Percentiles rank a stretch among this genome's conserved stretches.
These are phyloP conservation scores for Xenops minutus DNA, from an alignment of 2,797 vertebrate species.

Conservation along the genomic window DNA sequence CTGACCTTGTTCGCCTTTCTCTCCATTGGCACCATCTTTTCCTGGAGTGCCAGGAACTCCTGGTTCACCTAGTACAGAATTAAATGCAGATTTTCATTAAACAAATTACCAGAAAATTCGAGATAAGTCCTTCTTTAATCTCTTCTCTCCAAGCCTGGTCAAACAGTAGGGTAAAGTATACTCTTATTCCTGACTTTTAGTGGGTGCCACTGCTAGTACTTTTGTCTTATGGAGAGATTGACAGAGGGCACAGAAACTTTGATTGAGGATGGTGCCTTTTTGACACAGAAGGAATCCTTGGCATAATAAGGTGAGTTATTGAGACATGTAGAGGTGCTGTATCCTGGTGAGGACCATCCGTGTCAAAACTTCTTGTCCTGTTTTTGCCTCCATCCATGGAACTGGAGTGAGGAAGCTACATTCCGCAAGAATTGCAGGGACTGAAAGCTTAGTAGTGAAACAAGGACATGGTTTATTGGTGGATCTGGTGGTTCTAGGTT, in stretches of 20 bases:
- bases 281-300: not conserved
- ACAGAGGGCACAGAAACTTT: not conserved
- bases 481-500: not conserved
- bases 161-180: not conserved
- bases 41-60: constrained; percentile 81
- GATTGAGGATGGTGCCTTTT: not conserved
- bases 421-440: not conserved
- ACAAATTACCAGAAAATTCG: not conserved
- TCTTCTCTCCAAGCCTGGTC: not conserved
- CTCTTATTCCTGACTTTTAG: not conserved
- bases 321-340: not conserved
- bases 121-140: not conserved
- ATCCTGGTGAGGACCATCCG: not conserved
- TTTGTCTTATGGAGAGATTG: not conserved
- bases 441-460: not conserved
- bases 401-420: not conserved
- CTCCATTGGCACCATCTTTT: constrained; percentile 80
- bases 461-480: not conserved
- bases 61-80: constrained; percentile 77
- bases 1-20: constrained; percentile 87
- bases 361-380: not conserved
- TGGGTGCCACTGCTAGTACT: not conserved
- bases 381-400: not conserved
- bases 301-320: not conserved
- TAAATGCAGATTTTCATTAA: not conserved